Base-by-base conservation (phyloP, 1,140 invertebrate genomes). In the Heliconius hermathena region DNA sequence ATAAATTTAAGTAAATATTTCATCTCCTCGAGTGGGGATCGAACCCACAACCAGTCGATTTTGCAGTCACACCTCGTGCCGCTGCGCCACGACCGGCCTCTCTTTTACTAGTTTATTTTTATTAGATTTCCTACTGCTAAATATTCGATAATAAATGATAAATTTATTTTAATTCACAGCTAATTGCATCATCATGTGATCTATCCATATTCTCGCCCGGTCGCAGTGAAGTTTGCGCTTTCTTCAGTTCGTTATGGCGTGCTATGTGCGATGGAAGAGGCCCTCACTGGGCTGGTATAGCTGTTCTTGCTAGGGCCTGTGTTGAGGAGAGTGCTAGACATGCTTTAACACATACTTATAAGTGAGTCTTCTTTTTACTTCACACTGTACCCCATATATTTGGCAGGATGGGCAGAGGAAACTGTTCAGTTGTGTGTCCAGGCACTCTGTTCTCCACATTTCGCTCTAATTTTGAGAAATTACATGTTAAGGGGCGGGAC, bases 331-430 rank as follows among this genome's bases (percentile, higher is more conserved):
- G 93, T 78, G 95, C 96, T 26, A 94, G 95, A 83, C 89, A 96
- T 85, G 95, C 95, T 22, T 90, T 97, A 0, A 96, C 96, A 46
- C 95, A 97, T 78, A 97, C 95, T 3, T 97, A 96, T 82, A 96
- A 96, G 93, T 95, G 83, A 88, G 85, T 88, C 49, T 33, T 71
- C 3, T 71, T 20, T 18, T 6, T 20, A 52, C 6, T 20, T 20
- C 18, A 52, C 49, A 8, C 49, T 52, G 49, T 52, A 20, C 16
- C 18, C 18, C 49, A 18, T 20, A 18, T 20, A 20, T 52, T 18
- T 52, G 18, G 8, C 49, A 20, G 0, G 18, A 52, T 49, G 18
- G 5, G 18, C 49, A 52, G 18, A 52, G 41, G 3, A 18, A 52
- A 52, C 18, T 8, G n/a, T n/a, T n/a, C n/a, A n/a, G n/a, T n/a